phyloP scores from a whole-genome alignment of 2,113 vertebrate species.

The Podocnemis expansa region DNA sequence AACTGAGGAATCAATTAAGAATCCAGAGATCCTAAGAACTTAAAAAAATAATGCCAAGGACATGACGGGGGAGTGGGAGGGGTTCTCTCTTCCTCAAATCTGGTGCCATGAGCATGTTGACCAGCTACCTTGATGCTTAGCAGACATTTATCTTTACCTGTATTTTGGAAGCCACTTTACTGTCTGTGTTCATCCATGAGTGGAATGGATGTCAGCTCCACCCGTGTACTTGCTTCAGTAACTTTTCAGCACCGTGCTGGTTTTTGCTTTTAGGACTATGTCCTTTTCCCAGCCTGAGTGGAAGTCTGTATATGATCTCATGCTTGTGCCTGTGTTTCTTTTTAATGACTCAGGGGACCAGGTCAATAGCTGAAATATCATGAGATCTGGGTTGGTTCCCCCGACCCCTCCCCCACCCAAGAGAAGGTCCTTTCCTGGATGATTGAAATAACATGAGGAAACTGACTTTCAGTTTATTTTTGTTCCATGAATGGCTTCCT shows the following conservation, averaged over 20 bases:
- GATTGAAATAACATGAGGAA: background rate
- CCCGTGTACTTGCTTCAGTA: background rate
- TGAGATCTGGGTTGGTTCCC: no score
- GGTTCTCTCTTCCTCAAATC: background rate
- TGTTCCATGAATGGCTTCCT: background rate
- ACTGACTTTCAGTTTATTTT: background rate
- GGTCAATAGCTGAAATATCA: background rate
- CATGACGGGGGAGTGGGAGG: no score
- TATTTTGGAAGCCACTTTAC: background rate
- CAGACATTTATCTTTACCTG: background rate
- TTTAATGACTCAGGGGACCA: background rate
- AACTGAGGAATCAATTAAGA: background rate
- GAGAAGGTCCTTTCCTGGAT: background rate
- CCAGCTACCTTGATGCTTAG: background rate
- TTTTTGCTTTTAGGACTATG: background rate
- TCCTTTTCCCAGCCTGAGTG: background rate
- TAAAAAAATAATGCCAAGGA: background rate
- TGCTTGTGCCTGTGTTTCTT: background rate
- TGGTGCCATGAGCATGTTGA: background rate
- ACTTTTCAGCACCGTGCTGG: background rate
- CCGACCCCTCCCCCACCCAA: no score
- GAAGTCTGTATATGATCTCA: background rate
- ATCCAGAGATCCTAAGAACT: background rate
- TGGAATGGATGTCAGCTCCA: background rate
- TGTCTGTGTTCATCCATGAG: background rate